Evolutionary conservation across 2,888 invertebrate species (phyloP).

Genomic region (Diloba caeruleocephala): DNA sequence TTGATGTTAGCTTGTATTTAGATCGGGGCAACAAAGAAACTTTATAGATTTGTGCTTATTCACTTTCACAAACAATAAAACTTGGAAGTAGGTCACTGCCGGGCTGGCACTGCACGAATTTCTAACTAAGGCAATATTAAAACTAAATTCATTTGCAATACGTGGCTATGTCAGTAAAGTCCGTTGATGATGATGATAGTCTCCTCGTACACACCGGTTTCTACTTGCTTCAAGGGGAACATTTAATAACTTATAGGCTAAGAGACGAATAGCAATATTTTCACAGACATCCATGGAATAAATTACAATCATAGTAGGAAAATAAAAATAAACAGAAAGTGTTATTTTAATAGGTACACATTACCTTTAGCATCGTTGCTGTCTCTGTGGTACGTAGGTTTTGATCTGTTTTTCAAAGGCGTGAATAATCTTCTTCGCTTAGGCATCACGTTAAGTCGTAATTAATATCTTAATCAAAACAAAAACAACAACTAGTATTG

Average conservation of each 20-base stretch:
- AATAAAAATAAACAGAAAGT: slow-evolving; percentile 1
- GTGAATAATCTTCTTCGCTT: slow-evolving; percentile 79
- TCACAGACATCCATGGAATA: not conserved
- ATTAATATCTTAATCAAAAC: slow-evolving; percentile 47
- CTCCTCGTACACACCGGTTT: slow-evolving; percentile 21
- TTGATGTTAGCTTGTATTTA: not conserved
- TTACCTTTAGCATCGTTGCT: slow-evolving; percentile 47
- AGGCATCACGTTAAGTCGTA: slow-evolving; percentile 65
- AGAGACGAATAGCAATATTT: not conserved
- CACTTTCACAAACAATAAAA: slow-evolving; percentile 19
- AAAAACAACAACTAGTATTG: slow-evolving; percentile 28
- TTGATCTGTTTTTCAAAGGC: slow-evolving; percentile 70
- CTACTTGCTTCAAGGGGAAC: not conserved
- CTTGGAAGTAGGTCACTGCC: slow-evolving; percentile 18
- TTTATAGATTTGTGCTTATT: slow-evolving; percentile 11
- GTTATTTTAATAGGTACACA: not conserved
- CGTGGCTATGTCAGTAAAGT: slow-evolving; percentile 21
- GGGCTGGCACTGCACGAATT: not conserved
- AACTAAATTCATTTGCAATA: slow-evolving; percentile 3
- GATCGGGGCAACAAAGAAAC: slow-evolving; percentile 20
- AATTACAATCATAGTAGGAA: not conserved
- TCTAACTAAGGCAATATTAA: slow-evolving; percentile 5
- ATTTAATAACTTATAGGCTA: not conserved
- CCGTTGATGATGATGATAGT: too few relatives aligned
- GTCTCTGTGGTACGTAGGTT: slow-evolving; percentile 49